phyloP scores from a whole-genome alignment of 2,113 vertebrate genomes.

The Lethenteron camtschaticum region DNA sequence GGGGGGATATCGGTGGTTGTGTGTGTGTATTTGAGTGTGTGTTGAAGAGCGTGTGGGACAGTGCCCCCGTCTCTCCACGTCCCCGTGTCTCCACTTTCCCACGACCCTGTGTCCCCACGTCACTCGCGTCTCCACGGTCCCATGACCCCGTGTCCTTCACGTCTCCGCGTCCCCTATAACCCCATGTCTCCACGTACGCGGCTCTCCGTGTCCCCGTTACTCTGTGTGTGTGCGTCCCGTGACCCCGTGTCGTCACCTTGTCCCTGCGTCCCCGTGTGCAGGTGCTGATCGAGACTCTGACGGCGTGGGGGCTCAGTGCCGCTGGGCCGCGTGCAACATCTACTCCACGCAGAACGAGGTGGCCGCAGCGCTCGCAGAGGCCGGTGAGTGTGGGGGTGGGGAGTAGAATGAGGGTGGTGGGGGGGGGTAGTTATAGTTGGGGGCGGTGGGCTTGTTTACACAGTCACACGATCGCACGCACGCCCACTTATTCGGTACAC shows the following conservation, averaged over 20 bases:
- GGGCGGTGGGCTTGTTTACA: too few relatives aligned
- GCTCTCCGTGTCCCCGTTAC: background rate
- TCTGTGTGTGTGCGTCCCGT: background rate
- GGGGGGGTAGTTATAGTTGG: too few relatives aligned
- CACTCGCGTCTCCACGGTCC: background rate
- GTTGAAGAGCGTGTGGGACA: background rate
- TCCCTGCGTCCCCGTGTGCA: slow-evolving; percentile 13
- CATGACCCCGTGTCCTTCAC: background rate
- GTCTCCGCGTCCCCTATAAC: background rate
- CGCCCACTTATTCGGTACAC: too few relatives aligned
- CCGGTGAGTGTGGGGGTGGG: slow-evolving; percentile 26
- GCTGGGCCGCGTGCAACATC: slow-evolving; percentile 96
- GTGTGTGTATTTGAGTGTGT: rapidly evolving
- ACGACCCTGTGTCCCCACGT: background rate
- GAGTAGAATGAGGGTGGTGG: too few relatives aligned
- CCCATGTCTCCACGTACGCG: background rate
- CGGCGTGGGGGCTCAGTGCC: slow-evolving; percentile 68
- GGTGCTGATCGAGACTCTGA: slow-evolving; percentile 91
- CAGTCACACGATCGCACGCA: too few relatives aligned
- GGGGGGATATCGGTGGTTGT: background rate
- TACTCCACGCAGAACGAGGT: slow-evolving; percentile 96
- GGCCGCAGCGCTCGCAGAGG: slow-evolving; percentile 78
- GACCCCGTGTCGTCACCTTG: background rate
- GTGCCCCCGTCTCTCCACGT: background rate
- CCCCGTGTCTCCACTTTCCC: background rate